A percentile compares a stretch with the other conserved stretches of the same genome.
Conservation (phyloP, 92 coral and sea anemone genomes). For the Heteractis magnifica region DNA sequence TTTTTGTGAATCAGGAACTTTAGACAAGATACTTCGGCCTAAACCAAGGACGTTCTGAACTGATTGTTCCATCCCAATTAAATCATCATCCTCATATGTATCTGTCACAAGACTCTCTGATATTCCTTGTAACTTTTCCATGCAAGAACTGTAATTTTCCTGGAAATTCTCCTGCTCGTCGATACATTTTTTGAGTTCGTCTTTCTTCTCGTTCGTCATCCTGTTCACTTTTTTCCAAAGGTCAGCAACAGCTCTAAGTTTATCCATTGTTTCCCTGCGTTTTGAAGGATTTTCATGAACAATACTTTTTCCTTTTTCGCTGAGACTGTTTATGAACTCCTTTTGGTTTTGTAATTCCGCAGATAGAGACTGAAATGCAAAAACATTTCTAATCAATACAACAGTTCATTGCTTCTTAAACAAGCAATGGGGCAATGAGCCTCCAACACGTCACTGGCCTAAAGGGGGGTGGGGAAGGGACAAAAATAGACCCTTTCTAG, state of each 20-base stretch:
- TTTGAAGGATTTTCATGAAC: constrained; percentile 60
- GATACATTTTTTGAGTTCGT: constrained; percentile 49
- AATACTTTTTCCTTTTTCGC: constrained; percentile 74
- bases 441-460: no score
- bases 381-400: background rate
- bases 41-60: constrained; percentile 66
- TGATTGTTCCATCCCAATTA: constrained; percentile 21
- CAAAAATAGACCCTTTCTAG: no score
- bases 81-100: constrained; percentile 20
- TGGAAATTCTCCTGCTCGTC: constrained; percentile 67
- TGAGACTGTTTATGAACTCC: constrained; percentile 78
- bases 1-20: constrained; percentile 62
- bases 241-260: constrained; percentile 67
- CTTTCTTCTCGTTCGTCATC: constrained; percentile 67
- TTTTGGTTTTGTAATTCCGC: constrained; percentile 81
- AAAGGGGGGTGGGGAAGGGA: no score
- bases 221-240: constrained; percentile 76
- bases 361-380: constrained; percentile 57
- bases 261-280: constrained; percentile 61
- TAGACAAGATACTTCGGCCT: constrained; percentile 58
- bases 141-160: constrained; percentile 61
- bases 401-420: background rate
- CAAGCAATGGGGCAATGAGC: background rate
- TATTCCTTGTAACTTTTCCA: constrained; percentile 59
- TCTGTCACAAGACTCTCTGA: constrained; percentile 41